Base-by-base conservation (phyloP, 1,140 invertebrate genomes). In the Temnothorax longispinosus region DNA sequence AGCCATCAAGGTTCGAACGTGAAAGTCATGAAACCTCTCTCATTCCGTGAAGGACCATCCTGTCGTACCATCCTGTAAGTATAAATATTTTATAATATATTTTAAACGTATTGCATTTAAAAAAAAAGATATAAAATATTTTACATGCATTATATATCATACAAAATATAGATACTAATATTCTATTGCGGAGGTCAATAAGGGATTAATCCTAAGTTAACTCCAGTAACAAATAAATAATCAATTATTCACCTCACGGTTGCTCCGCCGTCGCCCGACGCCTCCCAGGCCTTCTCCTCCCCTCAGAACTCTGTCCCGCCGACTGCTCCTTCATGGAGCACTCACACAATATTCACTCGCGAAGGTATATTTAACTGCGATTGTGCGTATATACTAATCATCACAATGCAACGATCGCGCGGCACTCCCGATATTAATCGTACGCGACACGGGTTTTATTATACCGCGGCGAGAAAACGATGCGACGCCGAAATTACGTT, bases 211-310 rank as follows among this genome's bases (percentile, higher is more conserved):
- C 11, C 7, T n/a, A 58, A 13, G 18, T 67, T 44, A 44, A 21
- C 13, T 21, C n/a, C n/a, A 67, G 10, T 67, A 44, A 21, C 7
- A 13, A 67, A 67, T 44, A 67, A 67, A 6, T 27, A 44, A 21
- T 41, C 7, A 3, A 41, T 65, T 65, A 44, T 67, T 67, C n/a
- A 67, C 38, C 10, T 67, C 64, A 11, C 13, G 64, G 11, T 44
- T 67, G n/a, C n/a, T 67, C 11, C n/a, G 38, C 38, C 64, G 38
- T 21, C 13, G 10, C 18, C 41, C 8, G 35, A n/a, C 18, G 18
- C 10, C 64, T 67, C n/a, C n/a, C 64, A 67, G 64, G n/a, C 60
- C 18, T 41, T 8, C 38, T 67, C 64, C 38, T 67, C 64, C 38
- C 44, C 10, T 21, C 38, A 65, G 35, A 44, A 3, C 4, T 21